Conservation (phyloP, 2,888 invertebrate genomes). For the Caenorhabditis becei region DNA sequence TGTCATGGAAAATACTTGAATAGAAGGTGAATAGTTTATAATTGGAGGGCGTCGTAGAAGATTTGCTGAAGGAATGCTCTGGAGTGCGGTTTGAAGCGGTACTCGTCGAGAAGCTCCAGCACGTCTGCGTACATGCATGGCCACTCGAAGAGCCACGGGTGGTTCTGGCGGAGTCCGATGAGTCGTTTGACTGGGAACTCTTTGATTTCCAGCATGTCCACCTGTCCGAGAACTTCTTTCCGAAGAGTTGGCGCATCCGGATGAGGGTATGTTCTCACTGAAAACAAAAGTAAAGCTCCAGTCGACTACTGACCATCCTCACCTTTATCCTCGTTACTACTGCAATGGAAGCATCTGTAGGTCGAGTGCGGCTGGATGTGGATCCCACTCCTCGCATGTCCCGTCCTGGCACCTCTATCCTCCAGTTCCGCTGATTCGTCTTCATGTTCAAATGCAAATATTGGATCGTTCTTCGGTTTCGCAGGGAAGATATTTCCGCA, state of each 20-base stretch:
- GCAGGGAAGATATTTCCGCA: conserved; percentile 57
- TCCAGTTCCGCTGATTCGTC: conserved; percentile 30
- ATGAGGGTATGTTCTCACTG: conserved; percentile 49
- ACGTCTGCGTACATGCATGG: conserved; percentile 76
- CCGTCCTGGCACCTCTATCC: conserved; percentile 63
- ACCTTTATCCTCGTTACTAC: conserved; percentile 56
- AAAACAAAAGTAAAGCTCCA: neutral
- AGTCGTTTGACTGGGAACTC: conserved; percentile 71
- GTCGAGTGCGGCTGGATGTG: conserved; percentile 63
- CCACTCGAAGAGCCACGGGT: conserved; percentile 72
- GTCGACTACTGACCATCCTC: neutral
- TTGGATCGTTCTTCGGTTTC: conserved; percentile 36
- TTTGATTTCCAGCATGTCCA: conserved; percentile 73
- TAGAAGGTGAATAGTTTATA: conserved; percentile 23
- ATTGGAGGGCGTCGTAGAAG: conserved; percentile 70
- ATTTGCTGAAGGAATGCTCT: conserved; percentile 72
- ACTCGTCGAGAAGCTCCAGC: conserved; percentile 73
- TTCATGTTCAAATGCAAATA: conserved; percentile 37
- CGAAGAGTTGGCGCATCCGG: conserved; percentile 60
- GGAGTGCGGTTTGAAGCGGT: conserved; percentile 71
- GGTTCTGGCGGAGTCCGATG: conserved; percentile 64
- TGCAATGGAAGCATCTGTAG: conserved; percentile 69
- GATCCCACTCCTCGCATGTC: conserved; percentile 56
- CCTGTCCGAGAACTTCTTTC: conserved; percentile 66
- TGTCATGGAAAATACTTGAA: conserved; percentile 33